A percentile compares a stretch with the other conserved stretches of the same genome.
Evolutionary conservation across 2,113 vertebrate species (phyloP).

Genomic region (Lucifuga dentata): DNA sequence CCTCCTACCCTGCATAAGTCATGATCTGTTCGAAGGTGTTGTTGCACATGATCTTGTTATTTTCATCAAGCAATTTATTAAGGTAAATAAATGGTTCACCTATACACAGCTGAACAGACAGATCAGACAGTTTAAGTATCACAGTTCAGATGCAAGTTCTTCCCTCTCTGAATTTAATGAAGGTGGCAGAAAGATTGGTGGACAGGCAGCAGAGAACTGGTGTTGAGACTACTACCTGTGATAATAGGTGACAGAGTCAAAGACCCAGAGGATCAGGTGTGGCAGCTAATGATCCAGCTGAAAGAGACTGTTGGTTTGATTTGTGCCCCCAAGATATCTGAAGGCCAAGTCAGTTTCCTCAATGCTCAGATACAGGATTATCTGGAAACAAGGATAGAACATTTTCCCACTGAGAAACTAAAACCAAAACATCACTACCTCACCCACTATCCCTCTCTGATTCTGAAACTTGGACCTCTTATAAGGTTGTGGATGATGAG

Average conservation of each 20-base stretch:
- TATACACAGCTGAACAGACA: constrained; percentile 33
- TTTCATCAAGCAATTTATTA: constrained; percentile 27
- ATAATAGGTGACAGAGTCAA: constrained; percentile 39
- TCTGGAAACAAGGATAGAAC: constrained; percentile 33
- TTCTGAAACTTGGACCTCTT: constrained; percentile 23
- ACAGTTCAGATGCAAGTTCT: constrained; percentile 16
- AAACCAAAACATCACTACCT: constrained; percentile 56
- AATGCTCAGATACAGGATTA: constrained; percentile 24
- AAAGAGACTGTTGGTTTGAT: constrained; percentile 41
- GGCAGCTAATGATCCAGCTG: constrained; percentile 27
- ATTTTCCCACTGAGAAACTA: constrained; percentile 29
- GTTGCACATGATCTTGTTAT: constrained; percentile 41
- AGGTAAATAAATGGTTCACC: constrained; percentile 37
- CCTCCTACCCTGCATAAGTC: constrained; percentile 6
- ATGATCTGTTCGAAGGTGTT: constrained; percentile 53
- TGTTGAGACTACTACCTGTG: constrained; percentile 40
- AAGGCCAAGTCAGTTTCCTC: constrained; percentile 20
- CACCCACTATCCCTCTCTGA: constrained; percentile 31
- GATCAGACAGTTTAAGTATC: constrained; percentile 27
- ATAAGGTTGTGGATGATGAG: constrained; percentile 4
- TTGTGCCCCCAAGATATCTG: constrained; percentile 24
- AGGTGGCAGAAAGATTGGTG: constrained; percentile 35
- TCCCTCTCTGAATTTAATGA: constrained; percentile 1
- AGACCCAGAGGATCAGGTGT: constrained; percentile 15
- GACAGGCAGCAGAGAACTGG: constrained; percentile 43